Evolutionary conservation across 2,797 vertebrate genomes (phyloP).

Genomic region (Lepus oiostolus): DNA sequence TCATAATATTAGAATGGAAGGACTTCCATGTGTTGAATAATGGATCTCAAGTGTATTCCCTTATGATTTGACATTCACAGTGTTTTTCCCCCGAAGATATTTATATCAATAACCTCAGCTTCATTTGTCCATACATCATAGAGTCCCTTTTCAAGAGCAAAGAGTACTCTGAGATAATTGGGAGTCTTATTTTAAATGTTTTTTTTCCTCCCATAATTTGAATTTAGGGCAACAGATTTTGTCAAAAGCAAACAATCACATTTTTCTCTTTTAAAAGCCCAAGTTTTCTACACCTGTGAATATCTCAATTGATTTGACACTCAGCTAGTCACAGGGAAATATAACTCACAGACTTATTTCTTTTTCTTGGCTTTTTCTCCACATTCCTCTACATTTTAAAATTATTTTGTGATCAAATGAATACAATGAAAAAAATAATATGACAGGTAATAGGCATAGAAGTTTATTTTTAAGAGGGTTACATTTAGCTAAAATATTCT

Average conservation of each 20-base stretch:
- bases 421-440: slow-evolving; percentile 30
- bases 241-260: slow-evolving; percentile 42
- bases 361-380: neutral
- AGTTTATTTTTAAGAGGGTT: neutral
- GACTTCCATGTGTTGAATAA: neutral
- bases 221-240: slow-evolving; percentile 52
- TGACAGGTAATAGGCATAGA: neutral
- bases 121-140: neutral
- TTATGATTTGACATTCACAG: neutral
- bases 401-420: slow-evolving; percentile 26
- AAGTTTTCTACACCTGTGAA: slow-evolving; percentile 42
- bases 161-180: neutral
- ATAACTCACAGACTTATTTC: neutral
- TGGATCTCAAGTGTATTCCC: neutral
- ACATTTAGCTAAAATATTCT: slow-evolving; percentile 46
- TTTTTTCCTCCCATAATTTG: neutral
- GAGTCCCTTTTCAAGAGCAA: neutral
- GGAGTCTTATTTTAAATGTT: neutral
- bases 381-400: slow-evolving; percentile 33
- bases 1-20: neutral
- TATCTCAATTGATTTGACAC: neutral
- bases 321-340: neutral
- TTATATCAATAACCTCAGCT: neutral
- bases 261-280: slow-evolving; percentile 41
- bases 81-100: neutral